Evolutionary conservation across 2,113 vertebrate genomes (phyloP).

Genomic region (Saguinus midas): DNA sequence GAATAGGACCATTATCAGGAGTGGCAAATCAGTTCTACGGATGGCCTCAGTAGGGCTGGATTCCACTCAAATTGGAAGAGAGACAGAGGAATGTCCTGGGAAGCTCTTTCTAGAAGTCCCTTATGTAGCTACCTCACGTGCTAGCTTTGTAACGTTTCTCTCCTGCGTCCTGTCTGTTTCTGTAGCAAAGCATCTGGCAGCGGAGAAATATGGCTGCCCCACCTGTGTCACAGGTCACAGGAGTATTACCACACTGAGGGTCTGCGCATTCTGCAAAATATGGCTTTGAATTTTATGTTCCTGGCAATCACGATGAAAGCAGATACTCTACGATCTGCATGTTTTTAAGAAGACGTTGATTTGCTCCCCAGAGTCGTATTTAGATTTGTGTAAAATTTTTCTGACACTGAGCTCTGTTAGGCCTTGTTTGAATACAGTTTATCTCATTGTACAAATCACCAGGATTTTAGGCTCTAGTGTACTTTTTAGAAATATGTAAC

Average conservation of each 20-base stretch:
- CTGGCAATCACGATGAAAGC: not conserved
- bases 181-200: not conserved
- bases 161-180: not conserved
- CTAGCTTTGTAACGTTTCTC: not conserved
- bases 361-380: conserved; percentile 50
- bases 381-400: conserved; percentile 34
- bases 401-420: conserved; percentile 15
- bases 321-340: not conserved
- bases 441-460: not conserved
- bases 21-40: not conserved
- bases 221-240: not conserved
- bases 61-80: not conserved
- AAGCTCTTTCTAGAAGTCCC: not conserved
- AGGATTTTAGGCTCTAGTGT: not conserved
- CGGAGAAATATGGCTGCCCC: not conserved
- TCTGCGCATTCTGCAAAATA: not conserved
- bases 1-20: not conserved
- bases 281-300: not conserved
- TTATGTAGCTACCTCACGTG: rapidly evolving
- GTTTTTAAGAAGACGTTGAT: conserved; percentile 20
- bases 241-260: not conserved
- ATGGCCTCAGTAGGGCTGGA: too few species aligned
- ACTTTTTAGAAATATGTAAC: conserved; percentile 44
- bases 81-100: not conserved
- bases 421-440: conserved; percentile 45